Base-by-base conservation (phyloP, 2,888 invertebrate genomes). In the Eristalinus sepulchralis region DNA sequence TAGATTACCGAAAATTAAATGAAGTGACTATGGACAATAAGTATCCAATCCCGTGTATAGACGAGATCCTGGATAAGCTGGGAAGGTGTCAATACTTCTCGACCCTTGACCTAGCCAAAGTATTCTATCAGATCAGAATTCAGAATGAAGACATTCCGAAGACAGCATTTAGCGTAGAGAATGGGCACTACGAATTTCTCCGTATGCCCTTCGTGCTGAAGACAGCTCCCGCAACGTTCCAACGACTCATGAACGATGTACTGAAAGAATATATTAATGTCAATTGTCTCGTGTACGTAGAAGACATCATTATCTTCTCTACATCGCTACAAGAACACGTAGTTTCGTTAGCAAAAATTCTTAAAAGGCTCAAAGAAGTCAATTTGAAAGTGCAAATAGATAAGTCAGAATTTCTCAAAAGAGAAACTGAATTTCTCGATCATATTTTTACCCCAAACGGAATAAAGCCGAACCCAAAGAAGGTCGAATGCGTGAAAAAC, bases 221-320 rank as follows among this genome's bases (percentile, higher is more conserved):
- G 70, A 88, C 88, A 60, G 88, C 88, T 6, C 85, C 88, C 39
- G 85, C 88, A 8, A 89, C 88, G 1, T 88, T 89, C 34, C 88
- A 88, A 71, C 55, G 88, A 11, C 34, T 86, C 11, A 88, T 67
- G 67, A 67, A 67, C 24, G 11, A 24, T 17, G 55, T 67, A 1
- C 13, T 67, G 5, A n/a, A 47, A 20, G 47, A 31, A 8, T 55
- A 11, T 11, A 39, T 24, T n/a, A 53, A 53, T 55, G 9, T 55
- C 13, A 55, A 0, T 20, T 20, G 11, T 13, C 55, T 91, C 1
- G 90, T 91, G 0, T 92, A 83, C 83, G 84, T 90, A 27, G 91
- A 91, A 59, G 91, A 91, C 78, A 89, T 90, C 1, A 53, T 27
- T 63, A 57, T 17, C 4, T 24, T 57, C 47, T 64, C 8, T 57